phyloP scores from a whole-genome alignment of 2,113 vertebrate genomes.

The Edolisoma coerulescens region DNA sequence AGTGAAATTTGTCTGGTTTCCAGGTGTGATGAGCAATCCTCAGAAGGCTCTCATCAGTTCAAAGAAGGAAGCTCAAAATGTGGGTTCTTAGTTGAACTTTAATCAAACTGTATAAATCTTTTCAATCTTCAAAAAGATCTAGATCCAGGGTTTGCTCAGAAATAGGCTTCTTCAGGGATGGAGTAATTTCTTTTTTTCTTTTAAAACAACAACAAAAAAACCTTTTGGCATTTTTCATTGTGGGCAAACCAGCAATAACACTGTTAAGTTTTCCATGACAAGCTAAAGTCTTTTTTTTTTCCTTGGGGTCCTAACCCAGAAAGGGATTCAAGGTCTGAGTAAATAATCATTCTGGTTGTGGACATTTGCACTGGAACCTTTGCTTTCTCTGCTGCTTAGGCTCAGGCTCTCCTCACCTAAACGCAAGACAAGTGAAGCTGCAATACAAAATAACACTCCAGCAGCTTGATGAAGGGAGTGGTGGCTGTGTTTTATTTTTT shows the following conservation, averaged over 20 bases:
- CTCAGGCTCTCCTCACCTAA: background rate
- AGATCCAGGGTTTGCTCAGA: background rate
- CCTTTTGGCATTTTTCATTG: background rate
- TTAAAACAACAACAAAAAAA: background rate
- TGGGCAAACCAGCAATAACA: background rate
- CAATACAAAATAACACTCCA: background rate
- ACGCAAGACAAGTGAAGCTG: fast-evolving
- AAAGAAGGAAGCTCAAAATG: constrained; percentile 7
- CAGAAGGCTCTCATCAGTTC: background rate
- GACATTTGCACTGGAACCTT: background rate
- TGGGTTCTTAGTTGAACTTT: background rate
- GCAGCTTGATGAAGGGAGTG: background rate
- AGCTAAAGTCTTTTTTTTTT: background rate
- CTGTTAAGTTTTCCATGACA: background rate
- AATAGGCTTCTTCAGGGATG: background rate
- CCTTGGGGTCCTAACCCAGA: background rate
- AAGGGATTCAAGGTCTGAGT: background rate
- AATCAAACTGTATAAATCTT: background rate
- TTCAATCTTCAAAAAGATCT: background rate
- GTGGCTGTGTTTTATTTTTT: background rate
- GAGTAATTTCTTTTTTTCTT: background rate
- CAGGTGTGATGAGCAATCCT: constrained; percentile 33
- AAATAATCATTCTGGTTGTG: background rate
- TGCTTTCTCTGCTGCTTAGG: background rate
- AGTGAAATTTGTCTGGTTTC: constrained; percentile 59